Evolutionary conservation across 2,888 invertebrate genomes (phyloP).

Genomic region (Anoncus sp.): DNA sequence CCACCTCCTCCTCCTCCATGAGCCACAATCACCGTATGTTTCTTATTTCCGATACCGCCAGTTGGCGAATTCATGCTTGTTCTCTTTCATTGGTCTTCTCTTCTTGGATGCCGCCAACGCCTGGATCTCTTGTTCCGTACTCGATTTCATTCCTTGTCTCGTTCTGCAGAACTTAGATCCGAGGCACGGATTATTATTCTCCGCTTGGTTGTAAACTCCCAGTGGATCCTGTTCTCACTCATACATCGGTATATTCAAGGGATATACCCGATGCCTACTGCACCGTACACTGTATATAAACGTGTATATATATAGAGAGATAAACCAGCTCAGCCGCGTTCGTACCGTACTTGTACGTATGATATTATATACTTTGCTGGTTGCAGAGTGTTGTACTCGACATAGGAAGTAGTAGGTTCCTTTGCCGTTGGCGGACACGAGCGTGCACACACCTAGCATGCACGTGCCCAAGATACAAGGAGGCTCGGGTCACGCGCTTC

Average conservation of each 20-base stretch:
- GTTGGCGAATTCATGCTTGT: slow-evolving; percentile 55
- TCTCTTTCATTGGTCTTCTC: slow-evolving; percentile 32
- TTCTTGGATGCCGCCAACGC: slow-evolving; percentile 51
- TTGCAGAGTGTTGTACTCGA: slow-evolving; percentile 44
- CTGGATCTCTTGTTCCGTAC: slow-evolving; percentile 37
- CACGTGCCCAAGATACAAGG: slow-evolving; percentile 68
- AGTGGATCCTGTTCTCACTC: slow-evolving; percentile 38
- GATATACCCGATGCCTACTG: slow-evolving; percentile 2
- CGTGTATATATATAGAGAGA: not conserved
- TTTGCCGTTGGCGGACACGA: slow-evolving; percentile 46
- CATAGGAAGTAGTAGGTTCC: slow-evolving; percentile 52
- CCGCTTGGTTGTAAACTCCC: slow-evolving; percentile 28
- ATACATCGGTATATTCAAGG: slow-evolving; percentile 8
- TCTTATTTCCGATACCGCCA: slow-evolving; percentile 45
- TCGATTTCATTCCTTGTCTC: slow-evolving; percentile 44
- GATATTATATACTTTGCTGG: slow-evolving; percentile 38
- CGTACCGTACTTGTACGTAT: slow-evolving; percentile 18
- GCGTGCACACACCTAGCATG: slow-evolving; percentile 53
- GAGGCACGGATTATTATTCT: slow-evolving; percentile 69
- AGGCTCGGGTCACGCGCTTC: slow-evolving; percentile 67
- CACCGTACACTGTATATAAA: slow-evolving; percentile 5
- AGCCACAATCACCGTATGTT: slow-evolving; percentile 23
- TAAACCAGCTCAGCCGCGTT: slow-evolving; percentile 1
- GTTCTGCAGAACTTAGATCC: slow-evolving; percentile 65
- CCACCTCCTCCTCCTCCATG: not conserved